Evolutionary conservation across 2,888 invertebrate genomes (phyloP).

Genomic region (Limnephilus rhombicus): DNA sequence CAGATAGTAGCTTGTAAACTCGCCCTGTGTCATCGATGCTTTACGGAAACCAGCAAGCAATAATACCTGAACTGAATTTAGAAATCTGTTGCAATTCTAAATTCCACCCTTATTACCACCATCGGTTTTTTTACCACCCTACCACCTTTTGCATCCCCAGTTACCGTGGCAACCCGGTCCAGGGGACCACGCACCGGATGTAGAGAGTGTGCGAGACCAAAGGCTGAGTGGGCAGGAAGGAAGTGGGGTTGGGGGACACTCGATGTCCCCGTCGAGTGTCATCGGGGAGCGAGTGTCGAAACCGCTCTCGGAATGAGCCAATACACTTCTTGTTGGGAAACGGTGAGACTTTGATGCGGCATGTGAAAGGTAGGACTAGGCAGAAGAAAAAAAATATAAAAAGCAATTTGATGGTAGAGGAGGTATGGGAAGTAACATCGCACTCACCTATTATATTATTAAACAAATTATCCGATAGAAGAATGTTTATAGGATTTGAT

Average conservation of each 20-base stretch:
- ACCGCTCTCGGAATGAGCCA: background rate
- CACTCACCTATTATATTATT: too few relatives aligned
- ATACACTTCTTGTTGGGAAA: background rate
- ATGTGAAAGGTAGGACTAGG: background rate
- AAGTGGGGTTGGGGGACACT: background rate
- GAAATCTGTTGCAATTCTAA: background rate
- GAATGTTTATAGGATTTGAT: too few relatives aligned
- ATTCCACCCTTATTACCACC: background rate
- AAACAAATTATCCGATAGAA: too few relatives aligned
- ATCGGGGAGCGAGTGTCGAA: background rate
- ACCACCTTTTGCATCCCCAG: background rate
- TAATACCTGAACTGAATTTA: background rate
- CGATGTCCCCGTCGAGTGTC: conserved; percentile 14
- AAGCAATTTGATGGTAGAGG: too few relatives aligned
- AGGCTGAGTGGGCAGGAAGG: background rate
- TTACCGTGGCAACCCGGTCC: conserved; percentile 10
- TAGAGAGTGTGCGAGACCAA: conserved; percentile 18
- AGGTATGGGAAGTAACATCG: too few relatives aligned
- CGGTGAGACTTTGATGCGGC: background rate
- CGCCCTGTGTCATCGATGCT: too few relatives aligned
- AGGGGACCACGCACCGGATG: background rate
- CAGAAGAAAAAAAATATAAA: background rate
- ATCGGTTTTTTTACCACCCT: background rate
- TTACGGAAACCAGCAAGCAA: background rate
- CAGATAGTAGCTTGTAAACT: too few relatives aligned